Evolutionary conservation across 2,888 invertebrate genomes (phyloP), one percentile per base, ranked within the genome.

Genomic region (Chrysolina haemoptera): DNA sequence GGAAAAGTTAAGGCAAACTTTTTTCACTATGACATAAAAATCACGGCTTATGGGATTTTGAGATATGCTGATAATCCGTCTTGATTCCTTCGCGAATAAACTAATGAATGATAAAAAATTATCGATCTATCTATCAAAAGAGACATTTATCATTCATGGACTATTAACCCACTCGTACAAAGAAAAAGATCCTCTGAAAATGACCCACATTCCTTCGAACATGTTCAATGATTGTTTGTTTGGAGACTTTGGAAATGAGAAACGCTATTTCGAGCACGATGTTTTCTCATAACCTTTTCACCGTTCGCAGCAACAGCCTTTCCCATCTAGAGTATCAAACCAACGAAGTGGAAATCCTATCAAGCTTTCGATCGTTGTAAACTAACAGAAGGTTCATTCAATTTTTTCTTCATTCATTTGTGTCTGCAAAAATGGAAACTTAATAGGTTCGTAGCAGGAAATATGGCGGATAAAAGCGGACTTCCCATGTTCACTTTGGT

Each of bases 331-430:
- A 53, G 67, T 53, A 53, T 40, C 35, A 20, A 35, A 67, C 67
- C 55, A 67, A 67, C 67, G 53, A 67, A 67, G 67, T 53, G 53
- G 67, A 67, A 67, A 53, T 18, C 53, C 67, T 41, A 53, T 67
- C 53, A 67, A 35, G 59, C 59, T 27, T 27, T 59, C 59, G 59
- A 59, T 59, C 59, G 59, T 6, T 35, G 59, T 35, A n/a, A 53
- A 59, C 14, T 59, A 35, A 59, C 59, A 27, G 59, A 35, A 35
- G 27, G 22, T 27, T 27, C 59, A 53, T 12, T 35, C 59, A 9
- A 35, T 35, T 59, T 59, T 59, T 22, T 35, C 20, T 53, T 59
- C 59, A 59, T 27, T 59, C 22, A 27, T 27, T 59, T 59, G 27
- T 59, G 35, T n/a, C 5, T 59, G 27, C 59, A n/a, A 27, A 59